These are phyloP conservation scores for Epinotia ramella DNA, from an alignment of 2,888 invertebrate genomes.

Conservation along the genomic window DNA sequence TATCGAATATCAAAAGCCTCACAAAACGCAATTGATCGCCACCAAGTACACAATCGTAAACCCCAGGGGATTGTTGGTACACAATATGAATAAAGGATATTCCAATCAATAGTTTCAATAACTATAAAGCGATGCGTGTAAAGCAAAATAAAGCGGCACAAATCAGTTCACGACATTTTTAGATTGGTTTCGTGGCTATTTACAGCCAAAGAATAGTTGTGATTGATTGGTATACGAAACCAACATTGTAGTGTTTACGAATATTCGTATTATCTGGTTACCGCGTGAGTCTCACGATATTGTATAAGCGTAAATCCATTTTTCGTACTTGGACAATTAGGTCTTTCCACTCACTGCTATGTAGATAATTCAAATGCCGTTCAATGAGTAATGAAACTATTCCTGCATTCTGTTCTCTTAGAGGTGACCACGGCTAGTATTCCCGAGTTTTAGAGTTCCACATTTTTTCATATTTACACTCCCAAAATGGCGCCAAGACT, in stretches of 20 bases:
- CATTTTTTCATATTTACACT: not conserved
- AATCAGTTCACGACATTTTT: not conserved
- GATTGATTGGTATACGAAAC: not conserved
- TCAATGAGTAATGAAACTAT: not conserved
- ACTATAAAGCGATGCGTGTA: not conserved
- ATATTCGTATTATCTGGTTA: too few species aligned
- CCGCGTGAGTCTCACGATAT: not conserved
- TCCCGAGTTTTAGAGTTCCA: not conserved
- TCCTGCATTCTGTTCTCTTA: not conserved
- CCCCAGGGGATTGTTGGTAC: conserved; percentile 16
- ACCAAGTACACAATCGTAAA: conserved; percentile 13
- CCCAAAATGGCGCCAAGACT: not conserved
- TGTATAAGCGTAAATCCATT: not conserved
- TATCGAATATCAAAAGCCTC: conserved; percentile 1
- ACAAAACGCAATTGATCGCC: conserved; percentile 1
- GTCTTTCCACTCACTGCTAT: not conserved
- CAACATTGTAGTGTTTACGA: not conserved
- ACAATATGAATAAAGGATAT: conserved; percentile 11
- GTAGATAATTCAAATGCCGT: not conserved
- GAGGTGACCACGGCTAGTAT: not conserved
- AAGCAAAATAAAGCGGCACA: not conserved
- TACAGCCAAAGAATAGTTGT: not conserved
- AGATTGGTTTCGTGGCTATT: not conserved
- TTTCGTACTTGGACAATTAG: not conserved
- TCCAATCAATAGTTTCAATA: conserved; percentile 10